Conservation (phyloP, 2,797 vertebrate species). For the Rhabdomys pumilio region DNA sequence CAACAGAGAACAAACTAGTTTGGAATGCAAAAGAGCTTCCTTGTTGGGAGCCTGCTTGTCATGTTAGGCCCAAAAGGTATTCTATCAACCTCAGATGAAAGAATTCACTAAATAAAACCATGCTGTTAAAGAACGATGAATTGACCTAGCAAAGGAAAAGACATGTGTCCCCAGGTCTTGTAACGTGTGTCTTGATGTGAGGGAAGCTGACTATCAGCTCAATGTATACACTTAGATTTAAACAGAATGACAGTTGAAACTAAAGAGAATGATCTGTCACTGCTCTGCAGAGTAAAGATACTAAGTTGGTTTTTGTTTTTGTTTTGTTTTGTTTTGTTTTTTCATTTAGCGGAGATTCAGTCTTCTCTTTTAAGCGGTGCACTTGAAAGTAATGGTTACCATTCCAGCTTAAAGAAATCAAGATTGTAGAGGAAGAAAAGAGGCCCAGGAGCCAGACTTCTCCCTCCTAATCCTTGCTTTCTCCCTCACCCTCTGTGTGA, state of each 20-base stretch:
- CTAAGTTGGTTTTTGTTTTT: not conserved
- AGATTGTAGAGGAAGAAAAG: not conserved
- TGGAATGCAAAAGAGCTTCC: conserved; percentile 1
- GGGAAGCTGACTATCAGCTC: not conserved
- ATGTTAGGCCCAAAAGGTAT: not conserved
- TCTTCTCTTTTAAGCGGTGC: conserved; percentile 54
- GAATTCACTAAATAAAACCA: conserved; percentile 41
- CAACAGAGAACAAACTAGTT: conserved; percentile 7
- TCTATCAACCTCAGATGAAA: not conserved
- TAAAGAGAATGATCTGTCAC: not conserved
- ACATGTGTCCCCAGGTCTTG: not conserved
- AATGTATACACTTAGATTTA: conserved; percentile 1
- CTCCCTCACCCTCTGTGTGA: not conserved
- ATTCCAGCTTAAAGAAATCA: not conserved
- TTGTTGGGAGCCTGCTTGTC: not conserved
- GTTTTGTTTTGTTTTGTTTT: not conserved
- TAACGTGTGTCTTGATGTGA: not conserved
- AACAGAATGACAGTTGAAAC: conserved; percentile 16
- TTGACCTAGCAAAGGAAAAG: not conserved
- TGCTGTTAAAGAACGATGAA: not conserved
- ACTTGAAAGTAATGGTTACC: not conserved
- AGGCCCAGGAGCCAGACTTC: not conserved
- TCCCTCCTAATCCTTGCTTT: not conserved
- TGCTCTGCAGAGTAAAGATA: not conserved
- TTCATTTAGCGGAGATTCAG: not conserved